Conservation (phyloP, 2,113 vertebrate genomes). For the Eulemur rufifrons region DNA sequence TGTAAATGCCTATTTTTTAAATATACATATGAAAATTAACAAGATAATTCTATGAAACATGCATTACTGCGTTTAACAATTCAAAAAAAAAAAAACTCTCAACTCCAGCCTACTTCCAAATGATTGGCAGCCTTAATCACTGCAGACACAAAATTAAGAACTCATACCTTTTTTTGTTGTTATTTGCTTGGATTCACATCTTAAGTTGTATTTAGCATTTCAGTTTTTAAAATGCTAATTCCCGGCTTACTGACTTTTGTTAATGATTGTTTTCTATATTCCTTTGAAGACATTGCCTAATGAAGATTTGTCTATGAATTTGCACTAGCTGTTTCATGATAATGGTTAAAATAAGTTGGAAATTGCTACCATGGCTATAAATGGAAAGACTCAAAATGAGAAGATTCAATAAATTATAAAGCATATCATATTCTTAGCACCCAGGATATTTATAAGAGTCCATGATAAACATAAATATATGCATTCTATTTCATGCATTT, state of each 20-base stretch:
- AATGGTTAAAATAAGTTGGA: slow-evolving; percentile 32
- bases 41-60: slow-evolving; percentile 25
- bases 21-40: background rate
- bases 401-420: slow-evolving; percentile 31
- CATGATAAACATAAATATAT: background rate
- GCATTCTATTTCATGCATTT: slow-evolving; percentile 13
- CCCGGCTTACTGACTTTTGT: background rate
- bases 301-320: slow-evolving; percentile 22
- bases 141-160: background rate
- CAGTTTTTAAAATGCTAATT: slow-evolving; percentile 42
- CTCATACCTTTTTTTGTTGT: slow-evolving; percentile 34
- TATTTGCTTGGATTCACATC: slow-evolving; percentile 16
- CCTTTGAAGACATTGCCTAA: background rate
- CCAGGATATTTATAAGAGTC: slow-evolving; percentile 16
- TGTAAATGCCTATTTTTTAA: background rate
- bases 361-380: slow-evolving; percentile 7
- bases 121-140: background rate
- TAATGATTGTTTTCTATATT: background rate
- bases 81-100: background rate
- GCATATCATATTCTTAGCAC: background rate
- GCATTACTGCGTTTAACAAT: slow-evolving; percentile 30
- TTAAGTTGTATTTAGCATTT: background rate
- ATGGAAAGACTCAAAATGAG: slow-evolving; percentile 43
- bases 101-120: slow-evolving; percentile 41
- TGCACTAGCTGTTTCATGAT: background rate